Evolutionary conservation across 2,888 invertebrate genomes (phyloP), one percentile per base, ranked within the genome.

Genomic region (Temnothorax rugatulus): DNA sequence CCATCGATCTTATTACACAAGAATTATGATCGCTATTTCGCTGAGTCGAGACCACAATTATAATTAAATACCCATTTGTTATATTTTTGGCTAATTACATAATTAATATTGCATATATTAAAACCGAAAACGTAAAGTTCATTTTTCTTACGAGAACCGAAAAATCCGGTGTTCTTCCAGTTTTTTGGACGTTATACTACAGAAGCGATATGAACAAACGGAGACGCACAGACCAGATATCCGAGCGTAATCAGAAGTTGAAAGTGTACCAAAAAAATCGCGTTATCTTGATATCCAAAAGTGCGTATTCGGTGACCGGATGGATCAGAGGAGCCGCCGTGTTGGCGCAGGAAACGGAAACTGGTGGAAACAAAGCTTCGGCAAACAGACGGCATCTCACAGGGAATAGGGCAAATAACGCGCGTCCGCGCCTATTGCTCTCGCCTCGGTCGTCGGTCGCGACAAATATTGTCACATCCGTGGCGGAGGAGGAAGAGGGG

Each of bases 301-400:
- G 74, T 85, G 91, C 90, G 90, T 89, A 91, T 91, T 91, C 92
- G 91, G 89, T 90, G 90, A 91, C 83, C 88, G 87, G 90, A 91
- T 92, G 91, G 90, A 89, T 88, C 88, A 93, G 93, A 93, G 92
- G 89, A 79, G 90, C 94, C 94, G 94, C 94, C 92, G 91, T 93
- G 92, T 94, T 94, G 93, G 89, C 93, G 91, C 93, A 93, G 93
- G 94, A 94, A 94, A 94, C 94, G 94, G 94, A 94, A 94, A 94
- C 93, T 93, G 93, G 89, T 93, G 94, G 94, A 94, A 95, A 95
- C 94, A 94, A 94, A 94, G 92, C 92, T 92, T 92, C 90, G 91
- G 92, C 92, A 94, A 94, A 94, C 90, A 94, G 87, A 89, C 87
- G 87, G 88, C 84, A 88, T 90, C 88, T 89, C 90, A 90, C 90